These are phyloP conservation scores for Todiramphus chloris DNA, from an alignment of 2,113 vertebrate genomes.

Conservation along the genomic window DNA sequence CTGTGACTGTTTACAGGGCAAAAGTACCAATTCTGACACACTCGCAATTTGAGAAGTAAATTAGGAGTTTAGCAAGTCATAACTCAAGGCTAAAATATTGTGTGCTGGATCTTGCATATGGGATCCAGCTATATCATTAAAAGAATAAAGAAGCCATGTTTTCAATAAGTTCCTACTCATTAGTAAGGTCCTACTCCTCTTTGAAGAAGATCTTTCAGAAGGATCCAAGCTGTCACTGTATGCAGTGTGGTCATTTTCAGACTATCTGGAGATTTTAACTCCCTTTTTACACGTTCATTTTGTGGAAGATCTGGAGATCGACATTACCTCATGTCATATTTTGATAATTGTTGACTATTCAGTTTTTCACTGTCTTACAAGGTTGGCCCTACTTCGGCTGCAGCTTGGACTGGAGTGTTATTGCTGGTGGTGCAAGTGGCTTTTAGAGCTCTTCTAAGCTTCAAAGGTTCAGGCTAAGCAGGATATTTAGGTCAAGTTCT, in stretches of 20 bases:
- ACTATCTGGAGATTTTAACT: background rate
- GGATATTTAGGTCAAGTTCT: background rate
- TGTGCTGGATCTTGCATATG: background rate
- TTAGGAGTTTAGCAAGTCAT: background rate
- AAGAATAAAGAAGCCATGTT: background rate
- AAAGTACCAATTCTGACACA: background rate
- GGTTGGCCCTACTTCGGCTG: background rate
- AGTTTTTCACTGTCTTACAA: background rate
- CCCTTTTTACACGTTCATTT: background rate
- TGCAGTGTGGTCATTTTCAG: background rate
- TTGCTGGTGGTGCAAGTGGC: background rate
- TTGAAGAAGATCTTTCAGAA: background rate
- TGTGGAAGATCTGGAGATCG: background rate
- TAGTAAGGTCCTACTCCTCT: background rate
- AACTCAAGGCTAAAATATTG: background rate
- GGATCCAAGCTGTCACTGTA: no score
- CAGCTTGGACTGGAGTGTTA: background rate
- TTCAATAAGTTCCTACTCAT: background rate
- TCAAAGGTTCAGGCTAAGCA: background rate
- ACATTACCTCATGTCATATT: background rate
- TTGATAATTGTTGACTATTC: background rate
- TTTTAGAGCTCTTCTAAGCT: background rate
- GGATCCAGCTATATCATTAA: background rate
- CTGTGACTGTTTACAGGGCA: background rate
- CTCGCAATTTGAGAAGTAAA: background rate